A percentile compares a stretch with the other conserved stretches of the same genome.
Evolutionary conservation across 2,888 invertebrate species (phyloP).

Genomic region (Phoenoteleia sp.): DNA sequence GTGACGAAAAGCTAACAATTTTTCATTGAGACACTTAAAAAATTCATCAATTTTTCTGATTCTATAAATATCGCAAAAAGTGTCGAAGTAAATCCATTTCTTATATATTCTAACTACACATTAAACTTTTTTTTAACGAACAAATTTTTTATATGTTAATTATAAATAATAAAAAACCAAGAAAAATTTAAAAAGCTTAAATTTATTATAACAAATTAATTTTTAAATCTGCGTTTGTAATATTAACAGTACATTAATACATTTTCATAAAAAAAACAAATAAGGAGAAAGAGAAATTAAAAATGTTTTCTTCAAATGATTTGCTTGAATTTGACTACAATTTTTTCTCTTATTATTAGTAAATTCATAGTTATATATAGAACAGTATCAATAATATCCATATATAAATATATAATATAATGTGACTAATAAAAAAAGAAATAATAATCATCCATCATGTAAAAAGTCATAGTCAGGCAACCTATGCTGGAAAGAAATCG

Average conservation of each 20-base stretch:
- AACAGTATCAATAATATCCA: neutral
- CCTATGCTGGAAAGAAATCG: slow-evolving; percentile 77
- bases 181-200: no score
- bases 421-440: slow-evolving; percentile 31
- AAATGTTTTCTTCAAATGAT: no score
- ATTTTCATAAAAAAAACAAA: no score
- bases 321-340: neutral
- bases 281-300: no score
- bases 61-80: neutral
- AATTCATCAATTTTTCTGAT: neutral
- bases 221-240: no score
- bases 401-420: slow-evolving; percentile 13
- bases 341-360: neutral
- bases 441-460: slow-evolving; percentile 62
- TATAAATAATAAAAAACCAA: no score
- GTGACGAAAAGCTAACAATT: slow-evolving; percentile 20
- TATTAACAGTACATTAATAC: no score
- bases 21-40: slow-evolving; percentile 8
- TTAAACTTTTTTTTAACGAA: no score
- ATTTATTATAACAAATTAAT: no score
- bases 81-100: neutral
- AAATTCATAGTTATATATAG: neutral
- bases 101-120: no score
- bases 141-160: no score
- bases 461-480: slow-evolving; percentile 78